Evolutionary conservation across 2,888 invertebrate genomes (phyloP).

Genomic region (Dryococelus australis): DNA sequence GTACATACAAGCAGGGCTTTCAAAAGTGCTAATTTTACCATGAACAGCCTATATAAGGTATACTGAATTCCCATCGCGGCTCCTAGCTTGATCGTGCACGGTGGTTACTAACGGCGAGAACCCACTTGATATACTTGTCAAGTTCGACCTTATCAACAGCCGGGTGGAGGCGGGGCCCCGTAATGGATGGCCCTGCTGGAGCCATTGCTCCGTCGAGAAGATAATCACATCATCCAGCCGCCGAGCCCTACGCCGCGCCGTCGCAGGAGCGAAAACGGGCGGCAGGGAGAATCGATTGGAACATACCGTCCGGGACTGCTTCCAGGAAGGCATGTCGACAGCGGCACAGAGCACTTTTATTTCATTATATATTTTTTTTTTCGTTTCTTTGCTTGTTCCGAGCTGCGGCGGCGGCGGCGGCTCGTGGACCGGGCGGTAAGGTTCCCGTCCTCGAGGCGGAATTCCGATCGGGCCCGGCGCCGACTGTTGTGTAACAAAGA

Average conservation of each 20-base stretch:
- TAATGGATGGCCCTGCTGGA: no score
- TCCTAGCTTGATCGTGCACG: not conserved
- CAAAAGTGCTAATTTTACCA: no score
- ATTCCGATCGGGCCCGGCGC: not conserved
- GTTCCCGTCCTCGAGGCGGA: not conserved
- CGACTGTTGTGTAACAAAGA: not conserved
- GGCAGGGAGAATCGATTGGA: conserved; percentile 1
- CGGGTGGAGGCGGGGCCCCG: not conserved
- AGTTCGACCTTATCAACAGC: not conserved
- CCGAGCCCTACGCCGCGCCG: not conserved
- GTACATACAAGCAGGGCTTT: no score
- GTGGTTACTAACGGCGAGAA: not conserved
- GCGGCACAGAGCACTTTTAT: not conserved
- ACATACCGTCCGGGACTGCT: not conserved
- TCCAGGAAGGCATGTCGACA: conserved; percentile 2
- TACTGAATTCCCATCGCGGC: no score
- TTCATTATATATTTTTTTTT: not conserved
- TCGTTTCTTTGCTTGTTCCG: no score
- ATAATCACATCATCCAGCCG: not conserved
- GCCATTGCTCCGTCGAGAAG: not conserved
- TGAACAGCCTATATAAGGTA: no score
- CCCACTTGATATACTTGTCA: not conserved
- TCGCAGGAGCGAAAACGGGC: not conserved
- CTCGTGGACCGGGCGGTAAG: not conserved
- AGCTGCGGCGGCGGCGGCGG: no score